Evolutionary conservation across 2,113 vertebrate species (phyloP), one percentile per base, ranked within the genome.

Genomic region (Ammodytes dubius): DNA sequence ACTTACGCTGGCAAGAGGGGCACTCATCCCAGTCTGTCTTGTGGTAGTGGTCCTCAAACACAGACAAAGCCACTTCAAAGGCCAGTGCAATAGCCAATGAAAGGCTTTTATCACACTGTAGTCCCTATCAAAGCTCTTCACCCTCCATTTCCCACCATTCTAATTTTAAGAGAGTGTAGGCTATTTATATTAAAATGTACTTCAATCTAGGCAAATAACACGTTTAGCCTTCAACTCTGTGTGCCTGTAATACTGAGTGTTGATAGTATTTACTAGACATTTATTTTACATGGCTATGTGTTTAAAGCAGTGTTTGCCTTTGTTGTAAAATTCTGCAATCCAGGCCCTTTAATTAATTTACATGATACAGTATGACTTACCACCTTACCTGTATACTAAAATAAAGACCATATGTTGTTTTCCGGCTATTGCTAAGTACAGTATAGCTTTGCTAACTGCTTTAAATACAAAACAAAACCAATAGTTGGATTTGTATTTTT

Each of bases 11-110:
- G 52, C 27, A 49, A 74, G 70, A 73, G 46, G 35, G 67, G 4
- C 79, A 73, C 70, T 84, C 57, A 54, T 54, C 63, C 35, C 27
- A 66, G 68, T 75, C 74, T 74, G 56, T 84, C 69, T 82, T 0
- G 3, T 70, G 19, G 58, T 53, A 54, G 72, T 60, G 65, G 78
- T 61, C 49, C 85, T 90, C 69, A 45, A 64, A 71, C 14, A 27
- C 73, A 84, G 76, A 83, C 71, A 77, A 47, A 80, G 60, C 74
- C 84, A 72, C 80, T 88, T 87, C 80, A 84, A 46, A 3, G 76
- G 6, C 60, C 59, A 12, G 40, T 4, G 65, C 70, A 75, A 84
- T 7, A 46, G 66, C 47, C 56, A 70, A 45, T 58, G 42, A 65
- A n/a, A 78, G 39, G 80, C 77, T 87, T 84, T 91, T 63, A 70